Evolutionary conservation across 1,140 invertebrate species (phyloP).

Genomic region (Venustaconcha ellipsiformis): DNA sequence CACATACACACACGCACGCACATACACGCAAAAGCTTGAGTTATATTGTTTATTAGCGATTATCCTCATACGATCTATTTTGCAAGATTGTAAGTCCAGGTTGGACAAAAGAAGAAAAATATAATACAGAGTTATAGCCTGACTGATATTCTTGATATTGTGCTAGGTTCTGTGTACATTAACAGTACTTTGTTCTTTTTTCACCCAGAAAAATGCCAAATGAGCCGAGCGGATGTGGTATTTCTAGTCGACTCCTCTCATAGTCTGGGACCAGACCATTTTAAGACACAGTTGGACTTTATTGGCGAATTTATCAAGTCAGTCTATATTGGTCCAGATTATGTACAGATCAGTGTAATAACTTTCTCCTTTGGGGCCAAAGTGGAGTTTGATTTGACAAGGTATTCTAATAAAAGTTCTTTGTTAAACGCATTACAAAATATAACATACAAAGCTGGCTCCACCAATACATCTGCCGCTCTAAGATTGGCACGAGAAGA

Average conservation of each 20-base stretch:
- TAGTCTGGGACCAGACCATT: constrained; percentile 12
- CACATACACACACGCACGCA: too few relatives aligned
- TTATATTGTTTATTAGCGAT: too few relatives aligned
- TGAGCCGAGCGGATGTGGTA: constrained; percentile 3
- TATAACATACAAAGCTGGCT: constrained; percentile 8
- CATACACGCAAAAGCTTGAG: too few relatives aligned
- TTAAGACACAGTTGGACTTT: constrained; percentile 16
- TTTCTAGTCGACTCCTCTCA: constrained; percentile 14
- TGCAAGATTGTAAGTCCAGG: too few relatives aligned
- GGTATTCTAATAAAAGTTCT: constrained; percentile 1
- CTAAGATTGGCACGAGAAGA: neutral
- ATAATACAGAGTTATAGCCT: too few relatives aligned
- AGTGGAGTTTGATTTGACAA: constrained; percentile 1
- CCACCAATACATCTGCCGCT: constrained; percentile 3
- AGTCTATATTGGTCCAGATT: constrained; percentile 2
- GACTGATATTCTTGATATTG: too few relatives aligned
- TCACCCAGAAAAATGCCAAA: constrained; percentile 9
- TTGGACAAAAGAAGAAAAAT: too few relatives aligned
- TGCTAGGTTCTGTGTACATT: too few relatives aligned
- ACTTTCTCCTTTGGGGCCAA: constrained; percentile 12
- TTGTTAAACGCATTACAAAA: constrained; percentile 12
- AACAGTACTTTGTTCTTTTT: neutral
- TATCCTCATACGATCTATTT: too few relatives aligned
- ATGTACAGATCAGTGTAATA: constrained; percentile 5
- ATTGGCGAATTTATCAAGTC: constrained; percentile 14